These are phyloP conservation scores for Crocuta crocuta DNA, from an alignment of 2,113 vertebrate species.

Conservation along the genomic window DNA sequence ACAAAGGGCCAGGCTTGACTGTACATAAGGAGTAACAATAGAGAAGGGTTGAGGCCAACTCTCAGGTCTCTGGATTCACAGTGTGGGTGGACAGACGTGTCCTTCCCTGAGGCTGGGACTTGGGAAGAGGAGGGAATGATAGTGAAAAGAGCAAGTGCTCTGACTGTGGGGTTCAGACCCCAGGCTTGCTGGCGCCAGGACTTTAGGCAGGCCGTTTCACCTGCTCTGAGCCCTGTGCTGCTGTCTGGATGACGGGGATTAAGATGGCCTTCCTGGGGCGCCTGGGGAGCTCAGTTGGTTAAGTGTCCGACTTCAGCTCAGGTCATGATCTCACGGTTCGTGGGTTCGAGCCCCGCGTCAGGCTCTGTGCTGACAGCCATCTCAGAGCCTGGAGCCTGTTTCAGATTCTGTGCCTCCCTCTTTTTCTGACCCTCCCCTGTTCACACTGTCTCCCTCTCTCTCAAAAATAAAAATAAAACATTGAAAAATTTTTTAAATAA, in stretches of 20 bases:
- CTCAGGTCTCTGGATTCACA: background rate
- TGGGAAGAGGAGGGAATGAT: background rate
- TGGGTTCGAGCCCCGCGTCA: too few relatives aligned
- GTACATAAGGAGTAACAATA: background rate
- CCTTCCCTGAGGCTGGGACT: background rate
- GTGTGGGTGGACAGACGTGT: background rate
- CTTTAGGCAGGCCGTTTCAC: accelerated
- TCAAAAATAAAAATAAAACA: too few relatives aligned
- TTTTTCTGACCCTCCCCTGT: too few relatives aligned
- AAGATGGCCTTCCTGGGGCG: too few relatives aligned
- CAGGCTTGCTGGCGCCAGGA: background rate
- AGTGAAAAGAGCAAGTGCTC: background rate
- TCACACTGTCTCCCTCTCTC: too few relatives aligned
- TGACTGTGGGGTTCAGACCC: background rate
- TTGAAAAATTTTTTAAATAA: too few relatives aligned
- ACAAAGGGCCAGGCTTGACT: background rate
- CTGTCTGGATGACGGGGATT: background rate
- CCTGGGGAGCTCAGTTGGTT: too few relatives aligned
- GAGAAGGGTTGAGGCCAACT: background rate
- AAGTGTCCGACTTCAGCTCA: too few relatives aligned
- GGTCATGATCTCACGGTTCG: too few relatives aligned
- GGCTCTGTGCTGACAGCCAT: too few relatives aligned
- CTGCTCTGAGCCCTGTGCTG: background rate
- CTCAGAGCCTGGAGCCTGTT: too few relatives aligned
- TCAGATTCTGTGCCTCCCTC: too few relatives aligned